phyloP scores from a whole-genome alignment of 2,797 vertebrate species.

The Syngnathus acus region DNA sequence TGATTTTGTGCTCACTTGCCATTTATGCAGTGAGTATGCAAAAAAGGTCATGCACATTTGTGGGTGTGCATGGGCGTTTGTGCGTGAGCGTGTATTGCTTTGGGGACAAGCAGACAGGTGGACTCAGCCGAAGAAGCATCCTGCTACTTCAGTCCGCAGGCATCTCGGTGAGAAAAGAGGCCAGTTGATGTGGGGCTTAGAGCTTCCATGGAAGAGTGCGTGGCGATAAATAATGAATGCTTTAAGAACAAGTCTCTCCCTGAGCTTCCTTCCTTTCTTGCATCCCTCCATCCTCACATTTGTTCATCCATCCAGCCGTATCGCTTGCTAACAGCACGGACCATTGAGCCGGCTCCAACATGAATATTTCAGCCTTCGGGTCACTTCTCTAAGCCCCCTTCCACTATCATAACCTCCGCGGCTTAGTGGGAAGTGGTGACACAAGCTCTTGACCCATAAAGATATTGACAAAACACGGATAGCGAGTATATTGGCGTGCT shows the following conservation, averaged over 20 bases:
- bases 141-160: constrained; percentile 44
- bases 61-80: background rate
- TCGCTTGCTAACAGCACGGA: constrained; percentile 36
- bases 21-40: constrained; percentile 4
- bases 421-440: constrained; percentile 53
- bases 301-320: constrained; percentile 37
- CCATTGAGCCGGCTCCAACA: constrained; percentile 38
- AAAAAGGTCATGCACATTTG: background rate
- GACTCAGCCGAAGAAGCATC: constrained; percentile 42
- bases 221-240: constrained; percentile 69
- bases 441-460: constrained; percentile 60
- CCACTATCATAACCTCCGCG: constrained; percentile 30
- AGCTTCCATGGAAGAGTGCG: constrained; percentile 56
- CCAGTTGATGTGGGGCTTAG: constrained; percentile 68
- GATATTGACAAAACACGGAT: constrained; percentile 55
- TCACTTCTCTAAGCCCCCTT: constrained; percentile 15
- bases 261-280: constrained; percentile 39
- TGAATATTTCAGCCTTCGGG: constrained; percentile 63
- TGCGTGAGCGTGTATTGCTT: constrained; percentile 14
- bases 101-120: constrained; percentile 54
- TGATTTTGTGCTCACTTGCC: constrained; percentile 15
- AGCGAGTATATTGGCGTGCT: constrained; percentile 41
- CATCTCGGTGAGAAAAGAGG: constrained; percentile 63
- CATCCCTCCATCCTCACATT: constrained; percentile 36
- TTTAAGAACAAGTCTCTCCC: constrained; percentile 58